Evolutionary conservation across 2,888 invertebrate genomes (phyloP).

Genomic region (Laothoe populi): DNA sequence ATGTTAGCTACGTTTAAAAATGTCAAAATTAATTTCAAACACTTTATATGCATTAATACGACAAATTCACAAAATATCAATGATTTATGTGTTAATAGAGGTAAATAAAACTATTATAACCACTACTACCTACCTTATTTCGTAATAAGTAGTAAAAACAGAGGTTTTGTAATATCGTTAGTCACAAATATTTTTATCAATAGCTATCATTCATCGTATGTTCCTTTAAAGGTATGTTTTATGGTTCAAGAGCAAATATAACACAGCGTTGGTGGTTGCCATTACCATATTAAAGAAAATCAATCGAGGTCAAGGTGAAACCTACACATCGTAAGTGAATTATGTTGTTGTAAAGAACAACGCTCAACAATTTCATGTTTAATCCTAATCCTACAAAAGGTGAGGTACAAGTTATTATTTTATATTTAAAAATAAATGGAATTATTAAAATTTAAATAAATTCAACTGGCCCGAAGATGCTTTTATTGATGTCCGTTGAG

Average conservation of each 20-base stretch:
- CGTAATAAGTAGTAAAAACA: background rate
- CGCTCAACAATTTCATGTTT: background rate
- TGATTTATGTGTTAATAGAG: too few relatives aligned
- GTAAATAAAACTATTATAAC: too few relatives aligned
- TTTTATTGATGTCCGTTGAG: too few relatives aligned
- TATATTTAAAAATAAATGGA: too few relatives aligned
- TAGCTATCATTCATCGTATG: background rate
- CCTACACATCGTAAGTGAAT: background rate
- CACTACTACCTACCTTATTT: background rate
- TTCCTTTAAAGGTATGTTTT: constrained; percentile 12
- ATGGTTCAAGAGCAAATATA: constrained; percentile 30
- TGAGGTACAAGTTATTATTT: too few relatives aligned
- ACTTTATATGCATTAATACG: too few relatives aligned
- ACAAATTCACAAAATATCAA: too few relatives aligned
- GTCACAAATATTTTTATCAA: background rate
- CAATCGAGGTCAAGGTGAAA: constrained; percentile 69
- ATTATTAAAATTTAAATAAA: too few relatives aligned
- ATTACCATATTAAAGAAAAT: constrained; percentile 66
- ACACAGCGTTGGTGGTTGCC: constrained; percentile 54
- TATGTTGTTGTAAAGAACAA: background rate
- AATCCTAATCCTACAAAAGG: too few relatives aligned
- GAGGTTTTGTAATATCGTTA: background rate
- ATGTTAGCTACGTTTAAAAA: too few relatives aligned
- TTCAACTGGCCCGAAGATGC: too few relatives aligned
- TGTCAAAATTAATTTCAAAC: too few relatives aligned